Percentiles rank a stretch among this genome's conserved stretches.
These are phyloP conservation scores for Amphiprion ocellaris DNA, from an alignment of 2,113 vertebrate species.

Conservation along the genomic window DNA sequence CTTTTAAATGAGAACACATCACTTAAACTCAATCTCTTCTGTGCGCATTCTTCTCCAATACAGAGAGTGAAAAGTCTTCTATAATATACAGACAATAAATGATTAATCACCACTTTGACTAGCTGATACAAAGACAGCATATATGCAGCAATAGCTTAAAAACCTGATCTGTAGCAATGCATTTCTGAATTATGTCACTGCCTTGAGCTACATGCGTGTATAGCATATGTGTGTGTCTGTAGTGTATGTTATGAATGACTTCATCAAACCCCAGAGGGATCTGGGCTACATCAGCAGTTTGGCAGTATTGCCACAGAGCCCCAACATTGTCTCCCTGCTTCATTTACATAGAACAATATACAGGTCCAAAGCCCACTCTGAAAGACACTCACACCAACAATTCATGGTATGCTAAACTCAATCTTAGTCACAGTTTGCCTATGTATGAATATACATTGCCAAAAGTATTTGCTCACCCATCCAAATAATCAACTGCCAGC, in stretches of 20 bases:
- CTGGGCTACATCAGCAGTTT: constrained; percentile 74
- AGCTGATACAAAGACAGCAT: no score
- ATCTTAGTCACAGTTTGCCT: constrained; percentile 57
- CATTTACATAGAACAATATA: constrained; percentile 82
- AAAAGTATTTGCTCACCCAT: no score
- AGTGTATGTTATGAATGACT: constrained; percentile 65
- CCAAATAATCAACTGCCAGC: no score
- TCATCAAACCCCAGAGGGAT: constrained; percentile 58
- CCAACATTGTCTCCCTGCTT: constrained; percentile 60
- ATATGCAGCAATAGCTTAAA: no score
- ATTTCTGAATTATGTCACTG: background rate
- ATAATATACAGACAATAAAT: no score
- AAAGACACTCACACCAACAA: constrained; percentile 72
- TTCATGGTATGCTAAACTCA: constrained; percentile 72
- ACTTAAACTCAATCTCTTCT: no score
- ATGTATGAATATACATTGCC: background rate
- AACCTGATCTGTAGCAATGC: constrained; percentile 4
- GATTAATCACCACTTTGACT: no score
- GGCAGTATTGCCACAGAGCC: constrained; percentile 27
- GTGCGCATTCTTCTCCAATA: no score
- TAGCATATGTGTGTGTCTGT: constrained; percentile 19
- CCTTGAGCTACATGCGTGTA: constrained; percentile 2
- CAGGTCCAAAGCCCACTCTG: constrained; percentile 67
- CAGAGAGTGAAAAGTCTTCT: no score
- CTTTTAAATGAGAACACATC: no score